phyloP scores from a whole-genome alignment of 1,140 invertebrate species.

The Reticulitermes speratus region DNA sequence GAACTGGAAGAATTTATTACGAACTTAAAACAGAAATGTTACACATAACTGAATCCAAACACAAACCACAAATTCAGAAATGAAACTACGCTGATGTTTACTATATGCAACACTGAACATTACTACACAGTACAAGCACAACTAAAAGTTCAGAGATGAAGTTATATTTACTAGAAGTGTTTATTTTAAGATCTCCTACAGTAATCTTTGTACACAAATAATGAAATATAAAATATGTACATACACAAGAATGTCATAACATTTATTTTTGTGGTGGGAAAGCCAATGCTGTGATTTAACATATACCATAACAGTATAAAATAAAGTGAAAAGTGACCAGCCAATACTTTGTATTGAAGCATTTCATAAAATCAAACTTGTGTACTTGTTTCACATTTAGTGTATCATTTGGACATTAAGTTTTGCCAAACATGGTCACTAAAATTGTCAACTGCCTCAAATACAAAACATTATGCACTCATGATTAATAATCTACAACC shows the following conservation, averaged over 20 bases:
- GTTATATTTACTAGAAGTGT: background rate
- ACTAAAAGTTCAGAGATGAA: too few relatives aligned
- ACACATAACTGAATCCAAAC: too few relatives aligned
- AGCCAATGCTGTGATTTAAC: background rate
- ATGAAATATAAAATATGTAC: conserved; percentile 12
- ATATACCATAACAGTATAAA: background rate
- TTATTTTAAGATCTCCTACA: background rate
- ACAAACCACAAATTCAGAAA: too few relatives aligned
- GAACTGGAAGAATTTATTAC: too few relatives aligned
- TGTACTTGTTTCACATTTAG: background rate
- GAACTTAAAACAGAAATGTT: too few relatives aligned
- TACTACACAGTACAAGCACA: too few relatives aligned
- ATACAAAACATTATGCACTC: background rate
- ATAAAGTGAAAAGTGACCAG: background rate
- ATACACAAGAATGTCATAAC: conserved; percentile 13
- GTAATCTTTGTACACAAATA: conserved; percentile 15
- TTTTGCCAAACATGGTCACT: background rate
- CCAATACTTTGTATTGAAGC: background rate
- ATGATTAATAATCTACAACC: background rate
- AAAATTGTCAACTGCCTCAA: background rate
- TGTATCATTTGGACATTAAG: background rate
- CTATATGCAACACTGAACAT: too few relatives aligned
- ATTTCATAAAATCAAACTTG: background rate
- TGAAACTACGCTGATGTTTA: too few relatives aligned
- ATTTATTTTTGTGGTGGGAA: background rate